phyloP scores from a whole-genome alignment of 2,797 vertebrate species.

The Spinus olivaceus region DNA sequence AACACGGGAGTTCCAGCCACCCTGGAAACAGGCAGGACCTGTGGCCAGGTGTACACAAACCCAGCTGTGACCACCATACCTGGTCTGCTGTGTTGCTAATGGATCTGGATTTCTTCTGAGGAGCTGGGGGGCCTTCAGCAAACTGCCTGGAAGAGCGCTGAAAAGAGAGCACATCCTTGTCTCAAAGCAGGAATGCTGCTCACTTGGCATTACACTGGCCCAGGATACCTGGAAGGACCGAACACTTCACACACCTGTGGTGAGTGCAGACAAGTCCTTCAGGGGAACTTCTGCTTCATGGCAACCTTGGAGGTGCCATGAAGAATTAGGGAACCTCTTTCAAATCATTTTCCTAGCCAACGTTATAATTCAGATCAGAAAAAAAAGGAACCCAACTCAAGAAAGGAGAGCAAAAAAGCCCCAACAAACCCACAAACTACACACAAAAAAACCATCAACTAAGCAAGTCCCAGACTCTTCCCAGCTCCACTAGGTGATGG shows the following conservation, averaged over 20 bases:
- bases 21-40: background rate
- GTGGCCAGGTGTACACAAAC: background rate
- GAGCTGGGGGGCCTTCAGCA: slow-evolving; percentile 84
- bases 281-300: fast-evolving
- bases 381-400: background rate
- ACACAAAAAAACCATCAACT: background rate
- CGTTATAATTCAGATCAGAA: background rate
- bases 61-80: slow-evolving; percentile 61
- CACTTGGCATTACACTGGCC: too few species aligned
- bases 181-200: background rate
- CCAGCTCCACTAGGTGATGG: background rate
- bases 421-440: background rate
- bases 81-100: slow-evolving; percentile 80
- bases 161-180: background rate
- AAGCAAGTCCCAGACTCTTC: background rate
- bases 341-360: background rate
- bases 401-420: background rate
- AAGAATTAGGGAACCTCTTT: background rate
- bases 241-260: background rate
- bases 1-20: fast-evolving
- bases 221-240: background rate
- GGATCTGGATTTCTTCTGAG: slow-evolving; percentile 86
- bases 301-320: background rate
- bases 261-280: background rate
- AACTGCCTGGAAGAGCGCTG: slow-evolving; percentile 92